A percentile compares a stretch with the other conserved stretches of the same genome.
Conservation (phyloP, 1,140 invertebrate species). For the Drosophila jambulina region DNA sequence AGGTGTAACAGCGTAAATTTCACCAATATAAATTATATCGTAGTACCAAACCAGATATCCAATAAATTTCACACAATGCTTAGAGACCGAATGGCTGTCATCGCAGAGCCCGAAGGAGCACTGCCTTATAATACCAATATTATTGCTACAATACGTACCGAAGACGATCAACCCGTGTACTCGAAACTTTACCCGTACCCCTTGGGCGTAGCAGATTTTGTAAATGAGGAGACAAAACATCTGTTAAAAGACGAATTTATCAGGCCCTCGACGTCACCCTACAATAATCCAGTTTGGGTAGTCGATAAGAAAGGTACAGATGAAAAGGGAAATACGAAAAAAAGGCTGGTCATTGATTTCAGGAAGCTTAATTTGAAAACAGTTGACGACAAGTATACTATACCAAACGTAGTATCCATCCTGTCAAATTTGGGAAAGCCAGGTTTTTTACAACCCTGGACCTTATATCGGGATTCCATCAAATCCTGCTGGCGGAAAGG, state of each 20-base stretch:
- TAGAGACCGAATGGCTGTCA: no score
- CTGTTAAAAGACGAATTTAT: constrained; percentile 2
- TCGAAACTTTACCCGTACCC: background rate
- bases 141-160: background rate
- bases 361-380: constrained; percentile 2
- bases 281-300: constrained; percentile 8
- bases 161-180: background rate
- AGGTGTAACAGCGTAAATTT: no score
- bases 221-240: background rate
- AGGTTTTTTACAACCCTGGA: background rate
- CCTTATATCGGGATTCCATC: background rate
- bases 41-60: no score
- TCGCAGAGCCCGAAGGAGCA: no score
- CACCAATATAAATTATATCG: no score
- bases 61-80: no score
- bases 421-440: background rate
- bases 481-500: background rate
- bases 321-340: constrained; percentile 4
- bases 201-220: background rate
- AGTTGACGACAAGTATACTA: background rate
- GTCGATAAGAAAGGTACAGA: background rate
- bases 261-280: background rate
- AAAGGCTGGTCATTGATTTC: constrained; percentile 5
- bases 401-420: background rate
- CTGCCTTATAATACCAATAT: background rate